Evolutionary conservation across 1,140 invertebrate genomes (phyloP).

Genomic region (Anastrepha ludens): DNA sequence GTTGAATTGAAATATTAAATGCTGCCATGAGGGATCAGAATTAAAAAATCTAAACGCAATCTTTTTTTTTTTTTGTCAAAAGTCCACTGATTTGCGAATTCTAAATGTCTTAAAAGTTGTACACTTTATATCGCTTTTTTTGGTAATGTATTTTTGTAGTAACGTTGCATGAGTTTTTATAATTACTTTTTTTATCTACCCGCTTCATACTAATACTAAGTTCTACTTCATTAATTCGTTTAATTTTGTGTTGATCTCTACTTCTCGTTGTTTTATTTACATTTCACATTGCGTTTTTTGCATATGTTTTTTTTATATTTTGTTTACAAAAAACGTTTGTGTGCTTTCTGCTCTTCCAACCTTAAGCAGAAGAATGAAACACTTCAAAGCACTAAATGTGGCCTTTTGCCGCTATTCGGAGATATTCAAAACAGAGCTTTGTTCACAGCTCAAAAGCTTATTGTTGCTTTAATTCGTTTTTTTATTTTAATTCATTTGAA

Average conservation of each 20-base stretch:
- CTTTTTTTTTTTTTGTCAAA: no score
- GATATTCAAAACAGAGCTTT: constrained; percentile 55
- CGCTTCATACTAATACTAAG: constrained; percentile 69
- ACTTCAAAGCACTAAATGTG: neutral
- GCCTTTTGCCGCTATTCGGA: neutral
- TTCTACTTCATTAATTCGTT: constrained; percentile 37
- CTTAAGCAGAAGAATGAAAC: neutral
- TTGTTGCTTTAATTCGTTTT: constrained; percentile 22
- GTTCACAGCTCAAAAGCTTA: constrained; percentile 54
- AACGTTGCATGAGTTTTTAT: constrained; percentile 74
- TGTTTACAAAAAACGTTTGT: neutral
- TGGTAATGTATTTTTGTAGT: constrained; percentile 62
- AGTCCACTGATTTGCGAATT: no score
- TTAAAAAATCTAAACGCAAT: no score
- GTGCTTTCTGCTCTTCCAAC: neutral
- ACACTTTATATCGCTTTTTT: neutral
- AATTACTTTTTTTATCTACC: constrained; percentile 72
- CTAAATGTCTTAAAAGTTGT: neutral
- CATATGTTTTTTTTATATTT: neutral
- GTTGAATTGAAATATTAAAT: no score
- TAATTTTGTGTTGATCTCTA: constrained; percentile 45
- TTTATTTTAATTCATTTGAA: constrained; percentile 37
- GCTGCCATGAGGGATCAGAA: no score
- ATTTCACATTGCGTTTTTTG: neutral
- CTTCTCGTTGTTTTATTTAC: neutral